phyloP scores from a whole-genome alignment of 2,113 vertebrate species.

The Coryphaenoides rupestris region DNA sequence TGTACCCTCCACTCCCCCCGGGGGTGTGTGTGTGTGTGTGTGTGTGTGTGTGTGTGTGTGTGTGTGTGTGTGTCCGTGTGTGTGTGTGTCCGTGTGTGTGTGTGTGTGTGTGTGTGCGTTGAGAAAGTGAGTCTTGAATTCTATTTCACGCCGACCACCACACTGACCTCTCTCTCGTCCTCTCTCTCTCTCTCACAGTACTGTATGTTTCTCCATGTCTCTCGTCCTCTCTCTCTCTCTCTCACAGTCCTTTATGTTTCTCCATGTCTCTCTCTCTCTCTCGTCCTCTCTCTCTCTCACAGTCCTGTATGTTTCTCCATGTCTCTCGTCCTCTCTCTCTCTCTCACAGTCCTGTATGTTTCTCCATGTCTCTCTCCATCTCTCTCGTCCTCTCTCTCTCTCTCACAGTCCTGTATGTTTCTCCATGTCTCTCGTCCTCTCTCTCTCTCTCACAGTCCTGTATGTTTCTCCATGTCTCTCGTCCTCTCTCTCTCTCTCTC shows the following conservation, averaged over 20 bases:
- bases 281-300: not conserved
- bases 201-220: not conserved
- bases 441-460: not conserved
- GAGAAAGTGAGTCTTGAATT: slow-evolving; percentile 59
- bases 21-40: slow-evolving; percentile 1
- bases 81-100: not conserved
- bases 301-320: not conserved
- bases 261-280: not conserved
- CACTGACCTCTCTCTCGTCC: slow-evolving; percentile 50
- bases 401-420: too few species aligned
- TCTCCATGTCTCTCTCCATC: not conserved
- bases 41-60: slow-evolving; percentile 4
- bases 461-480: too few species aligned
- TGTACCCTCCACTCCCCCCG: too few species aligned
- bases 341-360: not conserved
- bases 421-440: not conserved
- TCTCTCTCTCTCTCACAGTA: not conserved
- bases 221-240: not conserved
- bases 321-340: not conserved
- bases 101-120: slow-evolving; percentile 14
- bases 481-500: not conserved
- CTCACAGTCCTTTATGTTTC: not conserved
- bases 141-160: slow-evolving; percentile 57
- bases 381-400: not conserved
- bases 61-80: not conserved